Base-by-base conservation (phyloP, 2,113 vertebrate genomes). In the Bos javanicus region DNA sequence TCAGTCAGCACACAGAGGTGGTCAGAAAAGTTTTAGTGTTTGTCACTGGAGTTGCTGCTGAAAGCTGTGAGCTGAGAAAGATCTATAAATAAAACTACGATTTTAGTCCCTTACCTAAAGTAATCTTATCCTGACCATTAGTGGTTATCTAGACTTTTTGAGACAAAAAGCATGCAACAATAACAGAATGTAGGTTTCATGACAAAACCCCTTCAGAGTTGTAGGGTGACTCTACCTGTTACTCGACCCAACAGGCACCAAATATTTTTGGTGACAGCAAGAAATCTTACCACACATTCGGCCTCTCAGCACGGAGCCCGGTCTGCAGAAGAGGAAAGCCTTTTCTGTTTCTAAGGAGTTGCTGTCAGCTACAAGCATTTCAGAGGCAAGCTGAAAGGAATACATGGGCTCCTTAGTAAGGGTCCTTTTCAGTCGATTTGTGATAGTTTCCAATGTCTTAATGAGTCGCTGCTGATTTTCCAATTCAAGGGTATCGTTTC, bases 401-500 rank as follows among this genome's bases (percentile, higher is more conserved):
- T 99, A 99, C 98, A 99, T 98, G 14, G 99, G 99, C 84, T 99
- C 99, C 96, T 99, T 99, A 94, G 99, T 99, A 91, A 99, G 99
- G 11, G 99, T 99, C 92, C 99, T 99, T 98, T 99, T 99, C 98
- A 99, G 99, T 7, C 99, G 99, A 96, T 99, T 99, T 2, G 99
- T 99, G 96, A 99, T 99, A 0, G 97, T 99, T 98, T 99, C 99
- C 97, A 99, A 97, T 0, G 99, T 99, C 87, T 99, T 99, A 98
- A 99, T 99, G 60, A 99, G 99, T 33, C 99, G 99, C 67, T 98
- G 99, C 98, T 99, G 99, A 98, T 99, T 99, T 98, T 99, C 99
- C 94, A 99, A 98, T 98, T 99, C 99, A 62, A 99, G 4, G 2
- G 99, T 99, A 99, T 99, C 99, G 50, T 99, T 99, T 98, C 99